Evolutionary conservation across 23 tunicate species (phyloP), one percentile per base, ranked within the genome.

Genomic region (Botrylloides violaceus): DNA sequence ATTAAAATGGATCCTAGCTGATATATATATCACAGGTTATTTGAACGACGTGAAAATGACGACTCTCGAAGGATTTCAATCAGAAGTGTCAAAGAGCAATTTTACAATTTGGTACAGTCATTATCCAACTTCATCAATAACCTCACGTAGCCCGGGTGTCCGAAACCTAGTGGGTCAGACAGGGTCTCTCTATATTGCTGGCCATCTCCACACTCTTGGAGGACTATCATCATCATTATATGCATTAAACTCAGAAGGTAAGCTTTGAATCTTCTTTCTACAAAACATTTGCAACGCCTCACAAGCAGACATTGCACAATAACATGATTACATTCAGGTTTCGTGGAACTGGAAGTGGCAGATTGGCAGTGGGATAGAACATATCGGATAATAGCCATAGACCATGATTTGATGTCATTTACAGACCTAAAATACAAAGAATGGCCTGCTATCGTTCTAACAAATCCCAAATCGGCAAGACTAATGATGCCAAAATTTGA

Each of bases 31-130:
- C 19, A 32, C 63, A 81, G 96, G 96, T 27, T 73, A 83, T 59
- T 58, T 89, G 56, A 48, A 72, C 30, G 48, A 79, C n/a, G 72
- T 70, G 30, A 19, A 38, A 7, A 36, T 75, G 62, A 47, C 70
- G 21, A 53, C 68, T n/a, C 74, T 92, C 6, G 36, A 81, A 20
- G 3, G 71, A 56, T 76, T 68, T 53, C 80, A 82, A 12, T 61
- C 57, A 12, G 0, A 34, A 53, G 2, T 71, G 18, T 36, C 33
- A 22, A 36, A 55, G 20, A 73, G 79, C 72, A 93, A 93, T 65
- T 36, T 60, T 20, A 84, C 95, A 3, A 43, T 93, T 57, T 93
- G 95, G 95, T 93, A 80, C 72, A 68, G 98, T 29, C 98, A 93
- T 61, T 93, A 77, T 66, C 95, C 98, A 4, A 76, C 86, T 18